Evolutionary conservation across 2,888 invertebrate species (phyloP), one percentile per base, ranked within the genome.

Genomic region (Brachycybe producta): DNA sequence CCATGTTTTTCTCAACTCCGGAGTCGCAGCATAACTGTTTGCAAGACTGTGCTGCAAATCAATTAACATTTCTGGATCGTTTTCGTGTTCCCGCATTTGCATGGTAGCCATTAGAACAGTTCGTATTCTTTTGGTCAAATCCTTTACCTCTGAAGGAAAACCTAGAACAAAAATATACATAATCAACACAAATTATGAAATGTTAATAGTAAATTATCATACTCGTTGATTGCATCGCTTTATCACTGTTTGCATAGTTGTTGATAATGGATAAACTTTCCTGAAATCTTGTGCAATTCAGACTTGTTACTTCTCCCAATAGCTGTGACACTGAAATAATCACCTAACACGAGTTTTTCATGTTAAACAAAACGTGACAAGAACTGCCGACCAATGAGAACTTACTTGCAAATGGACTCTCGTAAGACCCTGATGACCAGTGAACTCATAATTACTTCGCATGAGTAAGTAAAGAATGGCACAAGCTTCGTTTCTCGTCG

Each of bases 291-390:
- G 86, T 81, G 68, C 88, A 91, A 69, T 91, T 91, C 56, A 90
- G 70, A 2, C 84, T 84, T n/a, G 84, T 82, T 4, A 88, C 81
- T 61, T 83, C 86, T 52, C 92, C 91, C 55, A 92, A 76, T 69
- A 95, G 78, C 67, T 91, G 85, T 0, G 94, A 94, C 13, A 95
- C 88, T 0, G 92, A 88, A 61, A 95, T 91, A 56, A 94, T 92
- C 28, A 92, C 88, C 81, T 84, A 17, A 34, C 24, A 41, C 41
- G 24, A 7, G 24, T 21, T 21, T 11, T 15, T 13, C 32, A 11
- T 21, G 23, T 21, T 24, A 34, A 49, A 43, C 21, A 15, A 38
- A 38, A 38, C 38, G 15, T 17, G 15, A 15, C 7, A 41, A 19
- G 15, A 19, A 8, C 8, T 8, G 8, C 15, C 8, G 8, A 38